These are phyloP conservation scores for Drosophila lacicola DNA, from an alignment of 2,888 invertebrate species.

Conservation along the genomic window DNA sequence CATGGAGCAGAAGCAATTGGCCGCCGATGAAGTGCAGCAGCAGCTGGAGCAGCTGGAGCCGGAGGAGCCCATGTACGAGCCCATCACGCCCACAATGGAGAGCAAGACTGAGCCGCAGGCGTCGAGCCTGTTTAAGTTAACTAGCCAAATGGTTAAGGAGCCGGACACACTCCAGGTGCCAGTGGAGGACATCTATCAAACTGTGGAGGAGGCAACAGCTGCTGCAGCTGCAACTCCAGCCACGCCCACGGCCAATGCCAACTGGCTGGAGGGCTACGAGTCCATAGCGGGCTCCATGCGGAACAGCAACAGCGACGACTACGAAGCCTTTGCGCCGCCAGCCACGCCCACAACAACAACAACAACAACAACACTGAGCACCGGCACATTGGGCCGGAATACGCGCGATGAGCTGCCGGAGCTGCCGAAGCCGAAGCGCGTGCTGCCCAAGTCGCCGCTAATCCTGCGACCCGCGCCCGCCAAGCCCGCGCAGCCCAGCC, in stretches of 20 bases:
- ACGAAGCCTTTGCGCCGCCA: slow-evolving; percentile 78
- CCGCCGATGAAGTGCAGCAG: not conserved
- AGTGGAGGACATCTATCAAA: slow-evolving; percentile 82
- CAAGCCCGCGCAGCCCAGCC: slow-evolving; percentile 38
- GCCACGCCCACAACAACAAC: slow-evolving; percentile 46
- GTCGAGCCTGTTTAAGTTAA: slow-evolving; percentile 62
- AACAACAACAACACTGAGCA: slow-evolving; percentile 32
- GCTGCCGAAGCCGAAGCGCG: slow-evolving; percentile 83
- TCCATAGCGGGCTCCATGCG: slow-evolving; percentile 75
- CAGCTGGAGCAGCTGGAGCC: not conserved
- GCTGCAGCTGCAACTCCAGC: slow-evolving; percentile 5
- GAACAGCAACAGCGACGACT: slow-evolving; percentile 73
- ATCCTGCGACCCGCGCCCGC: slow-evolving; percentile 67
- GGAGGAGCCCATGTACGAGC: slow-evolving; percentile 73
- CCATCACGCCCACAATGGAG: slow-evolving; percentile 65
- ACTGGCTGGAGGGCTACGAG: slow-evolving; percentile 82
- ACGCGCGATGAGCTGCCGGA: slow-evolving; percentile 81
- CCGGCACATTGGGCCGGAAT: slow-evolving; percentile 74
- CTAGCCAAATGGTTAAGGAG: slow-evolving; percentile 32
- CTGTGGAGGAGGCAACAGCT: slow-evolving; percentile 75
- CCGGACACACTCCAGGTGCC: not conserved
- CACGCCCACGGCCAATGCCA: slow-evolving; percentile 31
- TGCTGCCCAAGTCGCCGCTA: slow-evolving; percentile 70
- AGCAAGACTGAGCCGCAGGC: slow-evolving; percentile 73
- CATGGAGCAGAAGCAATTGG: slow-evolving; percentile 68